A percentile compares a stretch with the other conserved stretches of the same genome.
These are phyloP conservation scores for Pteronotus mesoamericanus DNA, from an alignment of 2,797 vertebrate species.

Conservation along the genomic window DNA sequence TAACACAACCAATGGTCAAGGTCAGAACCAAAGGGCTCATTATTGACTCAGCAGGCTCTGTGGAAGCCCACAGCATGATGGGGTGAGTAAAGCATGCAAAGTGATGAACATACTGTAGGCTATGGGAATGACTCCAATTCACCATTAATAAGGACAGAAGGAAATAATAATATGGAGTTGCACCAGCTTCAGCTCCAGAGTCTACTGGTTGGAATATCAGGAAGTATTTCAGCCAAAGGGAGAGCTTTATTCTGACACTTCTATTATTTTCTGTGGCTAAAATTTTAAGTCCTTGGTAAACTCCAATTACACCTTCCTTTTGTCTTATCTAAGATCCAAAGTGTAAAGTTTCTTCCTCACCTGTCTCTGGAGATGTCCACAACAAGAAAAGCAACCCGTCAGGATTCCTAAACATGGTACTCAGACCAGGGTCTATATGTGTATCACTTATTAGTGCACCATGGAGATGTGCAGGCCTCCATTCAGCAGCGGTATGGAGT, in stretches of 20 bases:
- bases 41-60: neutral
- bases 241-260: neutral
- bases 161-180: neutral
- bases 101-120: fast-evolving
- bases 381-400: neutral
- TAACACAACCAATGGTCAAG: neutral
- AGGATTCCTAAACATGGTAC: fast-evolving
- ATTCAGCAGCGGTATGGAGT: neutral
- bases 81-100: neutral
- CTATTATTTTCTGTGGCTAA: neutral
- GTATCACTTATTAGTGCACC: neutral
- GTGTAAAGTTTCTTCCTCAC: fast-evolving
- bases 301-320: neutral
- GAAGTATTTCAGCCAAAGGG: neutral
- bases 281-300: neutral
- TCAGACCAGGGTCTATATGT: fast-evolving
- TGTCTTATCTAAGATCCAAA: neutral
- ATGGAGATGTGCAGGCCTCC: neutral
- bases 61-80: neutral
- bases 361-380: neutral
- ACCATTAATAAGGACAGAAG: neutral
- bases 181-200: neutral
- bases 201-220: neutral
- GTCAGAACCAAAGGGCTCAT: neutral
- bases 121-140: neutral